A percentile compares a stretch with the other conserved stretches of the same genome.
Conservation (phyloP, 2,888 invertebrate genomes). For the Neocrepidodera transversa region DNA sequence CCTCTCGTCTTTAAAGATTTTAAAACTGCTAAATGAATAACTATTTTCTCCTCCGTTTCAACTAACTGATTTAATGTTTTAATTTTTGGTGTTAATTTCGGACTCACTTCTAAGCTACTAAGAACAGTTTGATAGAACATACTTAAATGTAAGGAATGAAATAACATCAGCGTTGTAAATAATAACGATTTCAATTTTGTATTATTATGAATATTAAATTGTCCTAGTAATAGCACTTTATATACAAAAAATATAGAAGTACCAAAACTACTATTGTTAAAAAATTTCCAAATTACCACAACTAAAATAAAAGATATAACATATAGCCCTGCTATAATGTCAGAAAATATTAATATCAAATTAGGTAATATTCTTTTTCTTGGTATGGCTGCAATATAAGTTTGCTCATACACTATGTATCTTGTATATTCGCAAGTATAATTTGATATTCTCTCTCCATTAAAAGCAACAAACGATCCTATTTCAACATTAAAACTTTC, state of each 20-base stretch:
- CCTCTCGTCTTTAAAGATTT: too few species aligned
- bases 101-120: background rate
- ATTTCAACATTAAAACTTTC: background rate
- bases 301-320: background rate
- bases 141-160: background rate
- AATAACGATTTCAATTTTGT: too few species aligned
- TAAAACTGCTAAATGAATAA: too few species aligned
- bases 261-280: background rate
- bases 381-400: background rate
- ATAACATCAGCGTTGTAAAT: background rate
- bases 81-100: background rate
- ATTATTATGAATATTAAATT: too few species aligned
- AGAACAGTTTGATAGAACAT: background rate
- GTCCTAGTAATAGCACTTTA: too few species aligned
- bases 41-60: background rate
- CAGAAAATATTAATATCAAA: background rate
- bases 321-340: background rate
- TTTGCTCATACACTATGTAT: background rate
- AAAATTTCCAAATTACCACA: background rate
- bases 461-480: background rate
- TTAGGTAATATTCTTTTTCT: background rate
- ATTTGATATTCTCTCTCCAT: background rate
- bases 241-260: too few species aligned
- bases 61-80: background rate
- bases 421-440: background rate